Evolutionary conservation across 2,797 vertebrate genomes (phyloP).

Genomic region (Epinephelus malabaricus): DNA sequence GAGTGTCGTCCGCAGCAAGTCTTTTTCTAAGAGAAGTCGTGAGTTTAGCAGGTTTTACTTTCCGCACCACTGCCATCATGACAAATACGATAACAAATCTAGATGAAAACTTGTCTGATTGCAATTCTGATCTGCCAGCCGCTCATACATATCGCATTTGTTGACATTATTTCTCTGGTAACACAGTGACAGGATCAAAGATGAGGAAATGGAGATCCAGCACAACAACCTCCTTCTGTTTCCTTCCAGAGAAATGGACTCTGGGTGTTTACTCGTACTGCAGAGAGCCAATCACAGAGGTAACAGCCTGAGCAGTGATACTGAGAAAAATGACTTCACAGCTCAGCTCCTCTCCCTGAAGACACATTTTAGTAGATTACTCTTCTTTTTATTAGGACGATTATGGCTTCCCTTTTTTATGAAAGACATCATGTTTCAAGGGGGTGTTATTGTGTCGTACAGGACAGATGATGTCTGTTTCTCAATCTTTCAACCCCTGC

Average conservation of each 20-base stretch:
- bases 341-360: constrained; percentile 29
- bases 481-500: not conserved
- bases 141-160: not conserved
- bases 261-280: constrained; percentile 10
- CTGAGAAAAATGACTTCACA: constrained; percentile 38
- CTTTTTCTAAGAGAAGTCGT: no score
- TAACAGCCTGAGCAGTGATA: constrained; percentile 25
- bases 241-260: constrained; percentile 4
- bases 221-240: constrained; percentile 10
- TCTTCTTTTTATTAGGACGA: constrained; percentile 37
- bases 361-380: constrained; percentile 31
- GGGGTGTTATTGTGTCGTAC: not conserved
- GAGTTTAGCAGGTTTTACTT: not conserved
- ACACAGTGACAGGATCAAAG: constrained; percentile 1
- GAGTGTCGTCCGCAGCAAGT: no score
- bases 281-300: constrained; percentile 4
- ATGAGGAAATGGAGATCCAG: constrained; percentile 24
- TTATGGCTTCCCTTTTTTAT: constrained; percentile 26
- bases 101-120: not conserved
- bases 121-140: not conserved
- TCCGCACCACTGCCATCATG: not conserved
- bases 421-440: constrained; percentile 4
- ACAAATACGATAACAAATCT: not conserved
- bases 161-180: constrained; percentile 1
- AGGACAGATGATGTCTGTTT: constrained; percentile 20